Conservation (phyloP, 2,888 invertebrate species). For the Germaria angustata region DNA sequence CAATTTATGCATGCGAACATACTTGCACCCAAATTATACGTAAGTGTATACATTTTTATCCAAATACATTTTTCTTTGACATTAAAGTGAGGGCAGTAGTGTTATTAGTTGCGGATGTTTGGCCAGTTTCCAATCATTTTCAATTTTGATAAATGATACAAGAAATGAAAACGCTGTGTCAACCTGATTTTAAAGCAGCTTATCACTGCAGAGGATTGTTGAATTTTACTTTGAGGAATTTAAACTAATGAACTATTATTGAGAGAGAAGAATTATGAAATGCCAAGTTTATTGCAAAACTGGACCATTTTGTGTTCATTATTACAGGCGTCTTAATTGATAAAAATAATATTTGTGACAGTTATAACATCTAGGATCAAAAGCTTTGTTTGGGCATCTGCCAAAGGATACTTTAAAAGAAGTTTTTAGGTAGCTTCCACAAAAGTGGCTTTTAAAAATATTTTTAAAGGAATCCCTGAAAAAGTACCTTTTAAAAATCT, state of each 20-base stretch:
- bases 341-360: too few species aligned
- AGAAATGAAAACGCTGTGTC: not conserved
- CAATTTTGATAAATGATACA: conserved; percentile 44
- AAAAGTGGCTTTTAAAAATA: too few species aligned
- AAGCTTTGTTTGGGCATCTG: too few species aligned
- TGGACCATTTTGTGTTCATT: not conserved
- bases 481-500: too few species aligned
- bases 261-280: not conserved
- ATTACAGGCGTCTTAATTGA: too few species aligned
- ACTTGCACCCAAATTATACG: not conserved
- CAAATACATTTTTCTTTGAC: conserved; percentile 14
- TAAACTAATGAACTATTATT: not conserved
- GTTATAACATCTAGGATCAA: too few species aligned
- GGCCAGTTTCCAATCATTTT: not conserved
- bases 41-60: not conserved
- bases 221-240: not conserved
- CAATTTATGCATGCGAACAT: not conserved
- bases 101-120: not conserved
- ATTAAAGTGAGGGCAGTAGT: conserved; percentile 7
- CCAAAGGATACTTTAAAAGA: too few species aligned
- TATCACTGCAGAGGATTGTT: conserved; percentile 3
- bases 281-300: not conserved
- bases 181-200: conserved; percentile 29
- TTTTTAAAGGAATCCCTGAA: too few species aligned
- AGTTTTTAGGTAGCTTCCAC: too few species aligned